Conservation (phyloP, 2,113 vertebrate genomes). For the Tamias sibiricus region DNA sequence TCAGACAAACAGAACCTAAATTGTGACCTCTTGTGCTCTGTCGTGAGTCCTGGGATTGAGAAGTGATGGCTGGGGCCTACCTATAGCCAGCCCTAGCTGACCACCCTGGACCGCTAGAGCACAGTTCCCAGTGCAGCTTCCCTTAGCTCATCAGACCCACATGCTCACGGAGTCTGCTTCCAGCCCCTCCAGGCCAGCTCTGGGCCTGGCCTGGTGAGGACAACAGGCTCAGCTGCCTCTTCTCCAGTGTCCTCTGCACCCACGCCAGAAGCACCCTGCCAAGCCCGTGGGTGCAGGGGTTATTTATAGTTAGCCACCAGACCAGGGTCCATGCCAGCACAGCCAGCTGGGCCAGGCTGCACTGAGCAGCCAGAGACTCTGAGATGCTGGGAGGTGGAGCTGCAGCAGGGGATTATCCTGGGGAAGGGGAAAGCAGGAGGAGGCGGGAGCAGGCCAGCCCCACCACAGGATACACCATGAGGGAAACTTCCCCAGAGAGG, state of each 20-base stretch:
- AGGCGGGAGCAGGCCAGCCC: background rate
- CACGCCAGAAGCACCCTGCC: constrained; percentile 37
- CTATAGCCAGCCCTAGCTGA: background rate
- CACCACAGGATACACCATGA: background rate
- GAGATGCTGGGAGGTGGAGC: background rate
- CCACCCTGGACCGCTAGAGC: background rate
- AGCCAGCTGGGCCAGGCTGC: background rate
- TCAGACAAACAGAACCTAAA: background rate
- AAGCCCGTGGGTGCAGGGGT: constrained; percentile 53
- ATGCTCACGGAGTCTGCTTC: background rate
- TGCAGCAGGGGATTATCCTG: background rate
- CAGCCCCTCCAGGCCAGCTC: background rate
- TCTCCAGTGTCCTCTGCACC: constrained; percentile 47
- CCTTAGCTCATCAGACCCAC: background rate
- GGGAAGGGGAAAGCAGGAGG: background rate
- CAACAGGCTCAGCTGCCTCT: constrained; percentile 26
- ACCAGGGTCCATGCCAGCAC: background rate
- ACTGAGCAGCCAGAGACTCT: background rate
- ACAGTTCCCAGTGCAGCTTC: background rate
- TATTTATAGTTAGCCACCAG: constrained; percentile 60
- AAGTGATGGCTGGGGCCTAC: background rate
- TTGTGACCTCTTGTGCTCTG: background rate
- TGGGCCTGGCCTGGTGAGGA: background rate
- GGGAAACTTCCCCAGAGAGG: background rate
- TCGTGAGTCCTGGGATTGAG: background rate